A percentile compares a stretch with the other conserved stretches of the same genome.
Evolutionary conservation across 2,797 vertebrate species (phyloP).

Genomic region (Acestrorhynchus altus): DNA sequence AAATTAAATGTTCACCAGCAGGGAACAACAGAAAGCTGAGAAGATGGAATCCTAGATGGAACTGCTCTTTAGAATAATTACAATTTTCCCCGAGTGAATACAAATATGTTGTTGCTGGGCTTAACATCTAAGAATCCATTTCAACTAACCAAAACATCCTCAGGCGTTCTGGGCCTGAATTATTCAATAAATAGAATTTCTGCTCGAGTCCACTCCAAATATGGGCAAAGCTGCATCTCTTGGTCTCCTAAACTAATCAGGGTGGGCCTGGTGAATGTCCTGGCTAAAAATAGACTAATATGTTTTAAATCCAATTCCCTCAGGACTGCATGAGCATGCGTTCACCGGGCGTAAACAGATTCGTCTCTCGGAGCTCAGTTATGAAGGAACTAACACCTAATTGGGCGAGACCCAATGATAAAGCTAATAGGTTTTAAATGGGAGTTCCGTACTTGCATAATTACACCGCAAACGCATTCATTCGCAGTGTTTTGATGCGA

Average conservation of each 20-base stretch:
- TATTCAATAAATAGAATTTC: constrained; percentile 43
- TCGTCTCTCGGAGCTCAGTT: neutral
- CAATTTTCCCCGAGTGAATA: constrained; percentile 42
- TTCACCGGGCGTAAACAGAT: neutral
- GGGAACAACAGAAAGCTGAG: constrained; percentile 10
- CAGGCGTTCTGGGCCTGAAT: constrained; percentile 41
- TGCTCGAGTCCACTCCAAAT: constrained; percentile 64
- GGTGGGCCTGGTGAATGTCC: neutral
- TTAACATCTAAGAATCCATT: constrained; percentile 54
- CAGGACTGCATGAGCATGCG: neutral
- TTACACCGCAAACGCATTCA: neutral
- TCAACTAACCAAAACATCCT: constrained; percentile 55
- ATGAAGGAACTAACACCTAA: neutral
- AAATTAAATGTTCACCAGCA: constrained; percentile 36
- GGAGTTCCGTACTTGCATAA: neutral
- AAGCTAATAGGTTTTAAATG: neutral
- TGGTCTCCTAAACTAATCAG: constrained; percentile 16
- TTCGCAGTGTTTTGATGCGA: neutral
- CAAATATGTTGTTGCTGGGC: constrained; percentile 48
- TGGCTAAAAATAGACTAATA: constrained; percentile 14
- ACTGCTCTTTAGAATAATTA: constrained; percentile 50
- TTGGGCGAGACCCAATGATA: neutral
- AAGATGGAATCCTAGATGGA: constrained; percentile 32
- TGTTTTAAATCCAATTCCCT: neutral
- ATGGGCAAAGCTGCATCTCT: constrained; percentile 62